phyloP scores from a whole-genome alignment of 2,113 vertebrate species.

The Sitta europaea region DNA sequence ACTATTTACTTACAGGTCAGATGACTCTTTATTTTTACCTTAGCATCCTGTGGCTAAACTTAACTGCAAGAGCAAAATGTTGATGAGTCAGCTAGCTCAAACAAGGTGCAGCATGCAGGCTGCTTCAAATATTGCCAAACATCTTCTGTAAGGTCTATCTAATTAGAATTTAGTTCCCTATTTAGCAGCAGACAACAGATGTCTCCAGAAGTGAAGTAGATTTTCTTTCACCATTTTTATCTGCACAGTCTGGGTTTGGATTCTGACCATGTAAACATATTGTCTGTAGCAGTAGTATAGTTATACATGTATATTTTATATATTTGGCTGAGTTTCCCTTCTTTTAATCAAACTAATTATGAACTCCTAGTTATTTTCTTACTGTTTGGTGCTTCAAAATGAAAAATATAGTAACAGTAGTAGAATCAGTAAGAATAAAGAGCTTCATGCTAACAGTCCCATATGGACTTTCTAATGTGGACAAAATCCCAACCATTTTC shows the following conservation, averaged over 20 bases:
- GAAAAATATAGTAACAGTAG: not conserved
- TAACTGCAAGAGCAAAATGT: not conserved
- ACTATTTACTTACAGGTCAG: conserved; percentile 3
- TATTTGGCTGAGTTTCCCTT: not conserved
- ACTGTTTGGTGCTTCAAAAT: not conserved
- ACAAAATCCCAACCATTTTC: not conserved
- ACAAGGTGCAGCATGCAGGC: not conserved
- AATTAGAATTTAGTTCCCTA: not conserved
- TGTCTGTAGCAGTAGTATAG: not conserved
- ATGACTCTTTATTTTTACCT: conserved; percentile 2
- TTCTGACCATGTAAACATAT: not conserved
- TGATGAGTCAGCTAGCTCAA: conserved; percentile 39
- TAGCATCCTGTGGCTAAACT: not conserved
- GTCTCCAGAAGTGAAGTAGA: not conserved
- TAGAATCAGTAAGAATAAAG: not conserved
- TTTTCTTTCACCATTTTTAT: not conserved
- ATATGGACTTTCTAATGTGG: not conserved
- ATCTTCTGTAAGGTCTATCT: not conserved
- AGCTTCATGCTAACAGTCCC: not conserved
- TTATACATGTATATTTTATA: not conserved
- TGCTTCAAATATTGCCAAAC: conserved; percentile 2
- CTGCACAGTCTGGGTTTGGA: not conserved
- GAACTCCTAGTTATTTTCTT: not conserved
- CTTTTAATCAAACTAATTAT: not conserved
- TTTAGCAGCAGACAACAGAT: not conserved